phyloP scores from a whole-genome alignment of 2,888 invertebrate genomes.

The Polymixis lichenea region DNA sequence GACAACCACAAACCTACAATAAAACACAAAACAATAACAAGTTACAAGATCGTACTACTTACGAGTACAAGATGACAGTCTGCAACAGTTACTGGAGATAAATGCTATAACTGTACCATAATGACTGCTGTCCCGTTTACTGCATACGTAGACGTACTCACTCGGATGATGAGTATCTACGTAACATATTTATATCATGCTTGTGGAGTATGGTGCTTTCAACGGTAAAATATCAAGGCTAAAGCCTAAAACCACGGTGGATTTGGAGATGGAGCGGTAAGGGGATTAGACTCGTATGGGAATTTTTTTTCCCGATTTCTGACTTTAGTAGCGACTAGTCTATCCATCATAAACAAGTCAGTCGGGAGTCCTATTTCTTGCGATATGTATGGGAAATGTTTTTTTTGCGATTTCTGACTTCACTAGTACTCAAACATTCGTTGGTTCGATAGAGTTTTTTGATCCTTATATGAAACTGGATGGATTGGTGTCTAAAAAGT shows the following conservation, averaged over 20 bases:
- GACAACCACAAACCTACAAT: constrained; percentile 15
- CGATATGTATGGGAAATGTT: no score
- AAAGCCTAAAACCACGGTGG: neutral
- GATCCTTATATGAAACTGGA: neutral
- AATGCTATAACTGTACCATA: constrained; percentile 85
- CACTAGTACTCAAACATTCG: no score
- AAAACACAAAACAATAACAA: constrained; percentile 35
- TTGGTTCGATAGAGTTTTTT: neutral
- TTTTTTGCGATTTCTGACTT: no score
- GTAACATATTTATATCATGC: constrained; percentile 25
- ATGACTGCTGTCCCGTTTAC: constrained; percentile 81
- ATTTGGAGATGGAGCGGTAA: neutral
- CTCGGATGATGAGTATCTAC: constrained; percentile 28
- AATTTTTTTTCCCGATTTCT: neutral
- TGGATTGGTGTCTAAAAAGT: neutral
- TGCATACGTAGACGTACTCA: constrained; percentile 65
- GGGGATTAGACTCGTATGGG: neutral
- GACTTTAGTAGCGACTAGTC: neutral
- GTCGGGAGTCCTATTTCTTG: no score
- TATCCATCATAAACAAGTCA: no score
- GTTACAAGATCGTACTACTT: constrained; percentile 47
- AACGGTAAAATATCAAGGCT: constrained; percentile 42
- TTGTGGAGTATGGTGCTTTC: neutral
- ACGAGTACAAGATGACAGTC: constrained; percentile 71
- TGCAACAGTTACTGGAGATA: constrained; percentile 84